Evolutionary conservation across 1,140 invertebrate species (phyloP).

Genomic region (Drosophila setifemur): DNA sequence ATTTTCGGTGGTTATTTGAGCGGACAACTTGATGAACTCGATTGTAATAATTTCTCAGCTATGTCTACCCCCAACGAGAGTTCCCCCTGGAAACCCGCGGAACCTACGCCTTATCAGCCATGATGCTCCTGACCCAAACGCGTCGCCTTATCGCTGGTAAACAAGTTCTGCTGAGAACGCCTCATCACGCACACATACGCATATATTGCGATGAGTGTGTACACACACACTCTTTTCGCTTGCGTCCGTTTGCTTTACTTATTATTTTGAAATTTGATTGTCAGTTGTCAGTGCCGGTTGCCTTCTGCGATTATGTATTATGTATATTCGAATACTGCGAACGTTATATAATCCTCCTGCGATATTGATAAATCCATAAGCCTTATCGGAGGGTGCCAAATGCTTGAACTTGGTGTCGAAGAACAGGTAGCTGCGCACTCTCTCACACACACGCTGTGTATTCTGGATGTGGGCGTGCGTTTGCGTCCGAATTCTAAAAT

Average conservation of each 20-base stretch:
- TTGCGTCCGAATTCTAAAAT: constrained; percentile 20
- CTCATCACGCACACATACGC: constrained; percentile 23
- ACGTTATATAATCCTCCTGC: constrained; percentile 51
- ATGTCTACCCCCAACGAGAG: too few relatives aligned
- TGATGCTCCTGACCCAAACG: constrained; percentile 45
- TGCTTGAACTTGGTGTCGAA: too few relatives aligned
- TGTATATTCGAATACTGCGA: neutral
- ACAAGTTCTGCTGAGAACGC: constrained; percentile 45
- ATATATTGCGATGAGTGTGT: constrained; percentile 10
- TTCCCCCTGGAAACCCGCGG: too few relatives aligned
- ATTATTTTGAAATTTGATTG: constrained; percentile 6
- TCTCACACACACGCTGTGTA: constrained; percentile 2
- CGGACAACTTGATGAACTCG: too few relatives aligned
- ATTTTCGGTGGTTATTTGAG: too few relatives aligned
- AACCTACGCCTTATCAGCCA: constrained; percentile 22
- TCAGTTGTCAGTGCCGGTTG: constrained; percentile 4
- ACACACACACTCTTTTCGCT: constrained; percentile 12
- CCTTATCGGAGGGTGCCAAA: constrained; percentile 47
- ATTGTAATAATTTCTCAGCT: neutral
- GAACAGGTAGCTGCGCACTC: constrained; percentile 60
- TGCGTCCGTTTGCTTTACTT: neutral
- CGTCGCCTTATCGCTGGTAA: constrained; percentile 47
- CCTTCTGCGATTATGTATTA: constrained; percentile 30
- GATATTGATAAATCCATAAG: constrained; percentile 51
- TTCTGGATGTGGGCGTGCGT: neutral